phyloP scores from a whole-genome alignment of 2,888 invertebrate species.

The Drosophila neutralis region DNA sequence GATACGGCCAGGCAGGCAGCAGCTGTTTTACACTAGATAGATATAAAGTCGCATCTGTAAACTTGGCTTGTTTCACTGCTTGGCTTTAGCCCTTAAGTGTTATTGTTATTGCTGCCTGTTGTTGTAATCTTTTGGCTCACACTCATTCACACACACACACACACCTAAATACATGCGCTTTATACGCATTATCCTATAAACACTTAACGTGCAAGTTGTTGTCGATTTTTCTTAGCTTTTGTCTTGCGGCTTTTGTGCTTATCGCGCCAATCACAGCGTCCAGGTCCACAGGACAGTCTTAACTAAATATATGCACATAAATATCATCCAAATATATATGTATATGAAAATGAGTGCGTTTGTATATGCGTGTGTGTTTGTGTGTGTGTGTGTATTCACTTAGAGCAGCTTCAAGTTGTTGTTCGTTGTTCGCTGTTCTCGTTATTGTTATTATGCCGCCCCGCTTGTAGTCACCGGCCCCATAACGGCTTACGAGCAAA shows the following conservation, averaged over 20 bases:
- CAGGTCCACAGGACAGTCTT: slow-evolving; percentile 19
- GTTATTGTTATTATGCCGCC: slow-evolving; percentile 71
- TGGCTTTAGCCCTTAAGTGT: slow-evolving; percentile 56
- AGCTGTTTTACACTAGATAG: slow-evolving; percentile 16
- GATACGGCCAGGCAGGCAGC: slow-evolving; percentile 14
- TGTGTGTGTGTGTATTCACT: slow-evolving; percentile 41
- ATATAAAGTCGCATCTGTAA: slow-evolving; percentile 35
- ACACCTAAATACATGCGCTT: slow-evolving; percentile 9
- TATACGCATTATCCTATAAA: slow-evolving; percentile 67
- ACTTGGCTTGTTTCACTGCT: slow-evolving; percentile 32
- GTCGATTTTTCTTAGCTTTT: slow-evolving; percentile 57
- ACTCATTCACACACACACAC: slow-evolving; percentile 9
- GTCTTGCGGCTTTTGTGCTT: slow-evolving; percentile 68
- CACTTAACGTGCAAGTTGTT: slow-evolving; percentile 73
- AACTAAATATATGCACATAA: slow-evolving; percentile 53
- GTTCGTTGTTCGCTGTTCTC: slow-evolving; percentile 55
- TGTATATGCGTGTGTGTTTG: slow-evolving; percentile 5
- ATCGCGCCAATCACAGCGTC: slow-evolving; percentile 65
- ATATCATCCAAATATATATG: slow-evolving; percentile 21
- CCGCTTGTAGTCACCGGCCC: slow-evolving; percentile 27
- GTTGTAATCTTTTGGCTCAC: slow-evolving; percentile 37
- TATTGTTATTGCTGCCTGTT: slow-evolving; percentile 58
- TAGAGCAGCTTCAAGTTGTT: slow-evolving; percentile 64
- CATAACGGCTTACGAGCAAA: slow-evolving; percentile 29
- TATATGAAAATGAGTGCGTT: neutral